Evolutionary conservation across 2,797 vertebrate genomes (phyloP).

Genomic region (Melanotaenia maccullochi): DNA sequence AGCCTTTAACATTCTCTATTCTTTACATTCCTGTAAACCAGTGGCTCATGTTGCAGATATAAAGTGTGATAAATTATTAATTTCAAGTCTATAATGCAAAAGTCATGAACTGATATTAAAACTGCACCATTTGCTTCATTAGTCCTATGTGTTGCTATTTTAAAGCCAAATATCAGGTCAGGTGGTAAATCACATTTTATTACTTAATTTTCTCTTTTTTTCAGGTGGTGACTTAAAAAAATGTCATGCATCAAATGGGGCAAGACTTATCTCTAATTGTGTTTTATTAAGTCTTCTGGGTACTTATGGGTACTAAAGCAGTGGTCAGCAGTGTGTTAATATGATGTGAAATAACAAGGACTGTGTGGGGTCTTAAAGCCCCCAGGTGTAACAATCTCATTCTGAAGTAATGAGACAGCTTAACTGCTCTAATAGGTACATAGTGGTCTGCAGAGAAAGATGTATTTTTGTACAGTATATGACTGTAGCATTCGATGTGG

Average conservation of each 20-base stretch:
- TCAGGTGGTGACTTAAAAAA: not conserved
- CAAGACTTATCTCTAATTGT: not conserved
- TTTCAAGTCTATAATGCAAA: not conserved
- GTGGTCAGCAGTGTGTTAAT: slow-evolving; percentile 23
- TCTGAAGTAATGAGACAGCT: slow-evolving; percentile 5
- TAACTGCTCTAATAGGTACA: slow-evolving; percentile 16
- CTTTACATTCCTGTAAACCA: not conserved
- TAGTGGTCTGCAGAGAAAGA: not conserved
- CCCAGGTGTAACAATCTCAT: slow-evolving; percentile 15
- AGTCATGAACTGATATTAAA: too few species aligned
- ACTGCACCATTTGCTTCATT: not conserved
- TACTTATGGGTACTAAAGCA: not conserved
- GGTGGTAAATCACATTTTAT: not conserved
- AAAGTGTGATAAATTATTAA: not conserved
- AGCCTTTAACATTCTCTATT: not conserved
- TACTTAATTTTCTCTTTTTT: not conserved
- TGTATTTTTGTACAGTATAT: not conserved
- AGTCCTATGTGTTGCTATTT: not conserved
- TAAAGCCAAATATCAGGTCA: too few species aligned
- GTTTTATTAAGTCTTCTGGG: not conserved
- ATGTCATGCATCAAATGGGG: not conserved
- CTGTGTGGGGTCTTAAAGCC: slow-evolving; percentile 54
- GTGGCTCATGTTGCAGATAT: not conserved
- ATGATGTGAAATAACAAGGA: slow-evolving; percentile 23
- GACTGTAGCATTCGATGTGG: not conserved